phyloP scores from a whole-genome alignment of 2,113 vertebrate species.

The Corapipo altera region DNA sequence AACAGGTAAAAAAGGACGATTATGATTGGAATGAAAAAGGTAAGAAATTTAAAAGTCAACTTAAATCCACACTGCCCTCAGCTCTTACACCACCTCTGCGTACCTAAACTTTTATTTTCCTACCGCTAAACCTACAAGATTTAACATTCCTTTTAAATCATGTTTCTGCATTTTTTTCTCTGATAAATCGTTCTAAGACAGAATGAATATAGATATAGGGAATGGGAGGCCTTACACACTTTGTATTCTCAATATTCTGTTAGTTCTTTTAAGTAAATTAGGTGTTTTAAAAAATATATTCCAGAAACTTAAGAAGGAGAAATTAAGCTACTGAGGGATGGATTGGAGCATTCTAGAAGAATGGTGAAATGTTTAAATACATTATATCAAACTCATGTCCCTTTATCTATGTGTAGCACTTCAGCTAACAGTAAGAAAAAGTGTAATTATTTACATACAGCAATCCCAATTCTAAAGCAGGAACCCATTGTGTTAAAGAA shows the following conservation, averaged over 20 bases:
- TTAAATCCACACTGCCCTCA: not conserved
- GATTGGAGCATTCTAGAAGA: not conserved
- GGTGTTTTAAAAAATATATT: not conserved
- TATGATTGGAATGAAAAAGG: not conserved
- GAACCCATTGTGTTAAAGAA: not conserved
- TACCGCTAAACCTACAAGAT: not conserved
- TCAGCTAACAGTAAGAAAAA: not conserved
- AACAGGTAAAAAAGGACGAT: not conserved
- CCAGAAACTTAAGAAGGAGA: not conserved
- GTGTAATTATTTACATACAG: not conserved
- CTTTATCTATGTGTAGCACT: not conserved
- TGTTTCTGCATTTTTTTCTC: not conserved
- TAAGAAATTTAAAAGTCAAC: not conserved
- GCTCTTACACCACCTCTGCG: not conserved
- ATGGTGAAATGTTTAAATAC: not conserved
- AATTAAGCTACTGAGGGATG: not conserved
- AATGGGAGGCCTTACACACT: not conserved
- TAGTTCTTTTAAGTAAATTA: not conserved
- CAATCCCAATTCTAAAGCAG: not conserved
- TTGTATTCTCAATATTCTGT: not conserved
- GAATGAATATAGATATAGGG: not conserved
- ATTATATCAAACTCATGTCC: not conserved
- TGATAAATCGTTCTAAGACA: not conserved
- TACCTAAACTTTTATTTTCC: not conserved
- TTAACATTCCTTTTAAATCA: not conserved